phyloP scores from a whole-genome alignment of 2,797 vertebrate species.

The Discoglossus pictus region DNA sequence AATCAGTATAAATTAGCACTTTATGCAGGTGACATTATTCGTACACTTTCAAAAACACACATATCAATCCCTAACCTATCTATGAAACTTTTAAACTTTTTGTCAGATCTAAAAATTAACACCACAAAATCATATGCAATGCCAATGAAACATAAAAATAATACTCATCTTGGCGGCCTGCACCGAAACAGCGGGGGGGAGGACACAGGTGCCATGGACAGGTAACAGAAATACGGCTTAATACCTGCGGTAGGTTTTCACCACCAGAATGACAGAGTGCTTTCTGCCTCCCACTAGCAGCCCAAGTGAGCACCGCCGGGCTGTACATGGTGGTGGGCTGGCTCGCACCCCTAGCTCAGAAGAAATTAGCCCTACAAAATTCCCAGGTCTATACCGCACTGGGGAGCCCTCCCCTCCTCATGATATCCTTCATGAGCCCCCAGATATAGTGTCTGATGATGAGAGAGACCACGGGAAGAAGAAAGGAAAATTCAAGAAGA shows the following conservation, averaged over 20 bases:
- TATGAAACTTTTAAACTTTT: no score
- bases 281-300: constrained; percentile 97
- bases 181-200: no score
- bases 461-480: constrained; percentile 97
- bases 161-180: no score
- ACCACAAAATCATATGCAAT: no score
- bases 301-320: constrained; percentile 91
- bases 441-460: constrained; percentile 89
- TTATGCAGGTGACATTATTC: no score
- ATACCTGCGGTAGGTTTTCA: constrained; percentile 56
- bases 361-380: constrained; percentile 97
- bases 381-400: constrained; percentile 93
- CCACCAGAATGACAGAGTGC: constrained; percentile 92
- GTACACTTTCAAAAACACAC: no score
- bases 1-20: no score
- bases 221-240: constrained; percentile 69
- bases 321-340: constrained; percentile 88
- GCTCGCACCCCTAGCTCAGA: constrained; percentile 96
- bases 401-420: constrained; percentile 92
- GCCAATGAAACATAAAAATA: no score
- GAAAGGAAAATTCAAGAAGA: constrained; percentile 99
- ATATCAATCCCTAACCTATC: no score
- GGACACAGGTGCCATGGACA: constrained; percentile 87
- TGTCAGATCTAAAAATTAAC: no score
- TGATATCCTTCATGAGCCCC: constrained; percentile 88